Evolutionary conservation across 1,140 invertebrate genomes (phyloP), one percentile per base, ranked within the genome.

Genomic region (Myzus persicae): DNA sequence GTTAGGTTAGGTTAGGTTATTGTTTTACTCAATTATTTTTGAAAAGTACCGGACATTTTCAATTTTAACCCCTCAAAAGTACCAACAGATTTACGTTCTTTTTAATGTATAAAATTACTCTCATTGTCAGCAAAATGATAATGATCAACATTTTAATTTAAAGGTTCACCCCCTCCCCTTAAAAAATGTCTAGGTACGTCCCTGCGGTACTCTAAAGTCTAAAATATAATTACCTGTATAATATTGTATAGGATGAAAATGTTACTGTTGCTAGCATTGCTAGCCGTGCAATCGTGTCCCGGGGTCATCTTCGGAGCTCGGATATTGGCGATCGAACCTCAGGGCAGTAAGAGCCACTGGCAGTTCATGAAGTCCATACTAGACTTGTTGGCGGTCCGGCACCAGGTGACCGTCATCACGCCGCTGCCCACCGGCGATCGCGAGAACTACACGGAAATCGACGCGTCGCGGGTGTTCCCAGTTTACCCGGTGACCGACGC

Each of bases 341-440:
- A 94, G 26, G 82, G 93, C 1, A 94, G 94, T 5, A 94, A 94
- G 92, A 95, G 95, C 93, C 95, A 95, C 93, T 95, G 94, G 90
- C 92, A 94, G 44, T 96, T 0, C 96, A 95, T 38, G 95, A 94
- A 44, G 36, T 84, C 59, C n/a, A 94, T 95, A 18, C 91, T 95
- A 36, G 89, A 94, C 7, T 94, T 94, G 24, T 92, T 95, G 67
- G 94, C 94, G 0, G 51, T 94, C 89, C 94, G 94, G 24, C 95
- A 95, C 94, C 91, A 94, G 20, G 90, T 95, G 14, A 94, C 94
- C 0, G 94, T 95, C 1, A 76, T 94, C 26, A 95, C 94, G 26
- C 93, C 89, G 2, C 81, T 91, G 20, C 84, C 92, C 0, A 2
- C 48, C 48, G 88, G 88, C 36, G 22, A 90, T 9, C 48, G 88